These are phyloP conservation scores for Leucopsar rothschildi DNA, from an alignment of 2,113 vertebrate genomes.

Conservation along the genomic window DNA sequence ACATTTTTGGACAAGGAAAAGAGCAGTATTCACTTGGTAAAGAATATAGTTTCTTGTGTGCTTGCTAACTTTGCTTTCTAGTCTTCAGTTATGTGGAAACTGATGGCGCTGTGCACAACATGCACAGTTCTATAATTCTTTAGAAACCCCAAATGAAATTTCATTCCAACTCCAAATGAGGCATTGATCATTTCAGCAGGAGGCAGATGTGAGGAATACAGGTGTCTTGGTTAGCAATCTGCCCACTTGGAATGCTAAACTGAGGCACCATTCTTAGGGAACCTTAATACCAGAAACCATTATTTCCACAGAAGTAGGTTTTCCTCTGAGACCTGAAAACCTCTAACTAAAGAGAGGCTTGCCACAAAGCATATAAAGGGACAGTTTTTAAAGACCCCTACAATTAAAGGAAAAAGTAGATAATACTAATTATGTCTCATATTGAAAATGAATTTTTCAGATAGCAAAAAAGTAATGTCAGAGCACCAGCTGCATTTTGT, in stretches of 20 bases:
- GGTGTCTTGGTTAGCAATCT: neutral
- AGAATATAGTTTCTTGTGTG: neutral
- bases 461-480: neutral
- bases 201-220: neutral
- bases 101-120: neutral
- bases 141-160: neutral
- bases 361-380: neutral
- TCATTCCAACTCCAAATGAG: neutral
- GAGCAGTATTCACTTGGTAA: neutral
- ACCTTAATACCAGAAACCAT: neutral
- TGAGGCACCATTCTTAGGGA: neutral
- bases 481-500: neutral
- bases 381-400: neutral
- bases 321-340: neutral
- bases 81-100: neutral
- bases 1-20: neutral
- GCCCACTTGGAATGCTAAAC: neutral
- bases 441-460: neutral
- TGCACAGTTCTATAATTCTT: neutral
- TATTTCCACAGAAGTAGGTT: neutral
- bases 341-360: neutral
- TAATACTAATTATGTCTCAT: neutral
- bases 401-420: neutral
- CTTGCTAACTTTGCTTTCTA: neutral
- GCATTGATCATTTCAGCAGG: neutral